These are phyloP conservation scores for Antheraea mylitta DNA, from an alignment of 1,140 invertebrate genomes.

Conservation along the genomic window DNA sequence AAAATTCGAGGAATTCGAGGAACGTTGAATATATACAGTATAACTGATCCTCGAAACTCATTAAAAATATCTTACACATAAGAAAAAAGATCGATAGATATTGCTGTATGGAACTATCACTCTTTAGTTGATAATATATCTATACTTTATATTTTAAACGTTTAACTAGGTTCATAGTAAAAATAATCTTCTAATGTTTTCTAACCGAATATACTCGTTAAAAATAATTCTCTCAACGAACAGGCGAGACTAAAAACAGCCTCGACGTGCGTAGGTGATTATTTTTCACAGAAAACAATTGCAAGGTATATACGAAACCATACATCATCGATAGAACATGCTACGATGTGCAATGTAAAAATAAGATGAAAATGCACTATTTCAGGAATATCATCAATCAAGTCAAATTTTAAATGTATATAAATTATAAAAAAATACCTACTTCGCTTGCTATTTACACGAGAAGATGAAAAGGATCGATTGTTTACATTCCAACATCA, in stretches of 20 bases:
- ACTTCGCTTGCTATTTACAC: background rate
- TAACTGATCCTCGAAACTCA: too few species aligned
- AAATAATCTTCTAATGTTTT: background rate
- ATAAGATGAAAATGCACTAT: too few species aligned
- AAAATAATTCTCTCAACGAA: background rate
- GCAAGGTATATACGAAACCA: background rate
- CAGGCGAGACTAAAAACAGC: background rate
- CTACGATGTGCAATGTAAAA: too few species aligned
- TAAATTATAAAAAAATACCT: background rate
- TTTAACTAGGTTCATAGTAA: background rate
- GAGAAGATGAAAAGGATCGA: too few species aligned
- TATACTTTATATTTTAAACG: background rate
- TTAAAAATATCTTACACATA: too few species aligned
- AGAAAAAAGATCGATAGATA: too few species aligned
- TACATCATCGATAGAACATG: background rate
- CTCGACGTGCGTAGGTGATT: background rate
- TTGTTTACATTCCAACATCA: too few species aligned
- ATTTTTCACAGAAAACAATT: background rate
- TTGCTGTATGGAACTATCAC: too few species aligned
- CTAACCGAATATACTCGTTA: background rate
- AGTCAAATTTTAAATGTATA: background rate
- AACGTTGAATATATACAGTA: too few species aligned
- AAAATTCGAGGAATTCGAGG: too few species aligned
- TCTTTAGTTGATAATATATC: background rate
- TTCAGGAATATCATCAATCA: too few species aligned